Percentiles rank a stretch among this genome's conserved stretches.
These are phyloP conservation scores for Conops quadrifasciatus DNA, from an alignment of 2,888 invertebrate species.

Conservation along the genomic window DNA sequence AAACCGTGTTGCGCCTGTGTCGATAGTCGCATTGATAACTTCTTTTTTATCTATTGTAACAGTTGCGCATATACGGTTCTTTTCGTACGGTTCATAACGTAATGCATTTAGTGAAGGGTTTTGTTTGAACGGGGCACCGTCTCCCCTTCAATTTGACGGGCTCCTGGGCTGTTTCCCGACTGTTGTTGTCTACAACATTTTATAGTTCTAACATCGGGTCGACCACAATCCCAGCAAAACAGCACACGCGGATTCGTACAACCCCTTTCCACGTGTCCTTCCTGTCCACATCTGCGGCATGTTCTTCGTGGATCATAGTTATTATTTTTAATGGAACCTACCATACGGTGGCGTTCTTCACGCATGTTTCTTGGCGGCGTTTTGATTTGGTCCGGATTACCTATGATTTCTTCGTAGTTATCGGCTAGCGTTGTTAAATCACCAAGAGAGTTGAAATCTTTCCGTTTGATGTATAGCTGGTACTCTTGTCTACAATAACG, in stretches of 20 bases:
- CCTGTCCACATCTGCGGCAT: neutral
- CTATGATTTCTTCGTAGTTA: too few relatives aligned
- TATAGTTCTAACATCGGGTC: neutral
- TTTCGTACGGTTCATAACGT: too few relatives aligned
- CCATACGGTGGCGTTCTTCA: slow-evolving; percentile 3
- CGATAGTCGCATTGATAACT: neutral
- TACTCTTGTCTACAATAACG: neutral
- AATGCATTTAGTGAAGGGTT: neutral
- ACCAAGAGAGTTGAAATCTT: neutral
- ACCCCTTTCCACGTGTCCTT: neutral
- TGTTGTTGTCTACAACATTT: neutral
- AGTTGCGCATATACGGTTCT: slow-evolving; percentile 4
- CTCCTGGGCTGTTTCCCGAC: neutral
- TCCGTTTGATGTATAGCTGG: neutral
- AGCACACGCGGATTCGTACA: neutral
- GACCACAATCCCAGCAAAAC: neutral
- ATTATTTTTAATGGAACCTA: neutral
- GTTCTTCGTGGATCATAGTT: neutral
- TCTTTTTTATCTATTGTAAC: neutral
- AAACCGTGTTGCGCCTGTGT: slow-evolving; percentile 1
- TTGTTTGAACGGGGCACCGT: neutral
- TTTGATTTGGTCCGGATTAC: neutral
- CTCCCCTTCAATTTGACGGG: neutral
- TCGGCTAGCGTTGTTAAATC: neutral
- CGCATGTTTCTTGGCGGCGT: neutral